Percentiles rank a stretch among this genome's conserved stretches.
These are phyloP conservation scores for Tetraodon nigroviridis DNA, from an alignment of 2,113 vertebrate genomes.

Conservation along the genomic window DNA sequence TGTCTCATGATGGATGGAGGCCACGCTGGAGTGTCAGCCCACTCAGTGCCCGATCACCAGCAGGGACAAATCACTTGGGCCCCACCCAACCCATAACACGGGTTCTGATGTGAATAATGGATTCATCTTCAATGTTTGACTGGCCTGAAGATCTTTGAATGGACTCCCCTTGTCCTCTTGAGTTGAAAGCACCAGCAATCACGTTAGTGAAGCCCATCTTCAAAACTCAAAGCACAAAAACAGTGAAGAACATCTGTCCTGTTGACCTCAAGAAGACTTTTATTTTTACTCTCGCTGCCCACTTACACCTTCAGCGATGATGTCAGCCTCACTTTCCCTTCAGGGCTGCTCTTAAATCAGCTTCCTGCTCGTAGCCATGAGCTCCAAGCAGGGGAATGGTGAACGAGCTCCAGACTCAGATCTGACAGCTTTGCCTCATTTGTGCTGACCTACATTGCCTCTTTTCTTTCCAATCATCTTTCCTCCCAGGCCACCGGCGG, in stretches of 20 bases:
- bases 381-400: constrained; percentile 37
- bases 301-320: constrained; percentile 1
- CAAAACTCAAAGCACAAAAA: background rate
- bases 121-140: constrained; percentile 43
- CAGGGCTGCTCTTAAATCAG: constrained; percentile 42
- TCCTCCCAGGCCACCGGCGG: constrained; percentile 33
- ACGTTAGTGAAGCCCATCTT: constrained; percentile 12
- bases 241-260: constrained; percentile 8
- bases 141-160: constrained; percentile 30
- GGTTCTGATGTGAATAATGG: constrained; percentile 60
- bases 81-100: constrained; percentile 28
- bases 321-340: constrained; percentile 11
- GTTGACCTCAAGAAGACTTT: constrained; percentile 1
- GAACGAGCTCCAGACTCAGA: constrained; percentile 51
- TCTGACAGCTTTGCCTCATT: constrained; percentile 57
- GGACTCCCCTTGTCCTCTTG: constrained; percentile 17
- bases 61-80: constrained; percentile 59
- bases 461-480: constrained; percentile 63
- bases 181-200: constrained; percentile 21
- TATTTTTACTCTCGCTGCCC: constrained; percentile 12
- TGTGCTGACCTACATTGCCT: constrained; percentile 65
- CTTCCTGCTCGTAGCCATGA: constrained; percentile 31
- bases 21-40: constrained; percentile 43
- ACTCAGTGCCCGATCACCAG: constrained; percentile 51
- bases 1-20: constrained; percentile 64